These are phyloP conservation scores for Ammospiza nelsoni DNA, from an alignment of 2,113 vertebrate species.

Conservation along the genomic window DNA sequence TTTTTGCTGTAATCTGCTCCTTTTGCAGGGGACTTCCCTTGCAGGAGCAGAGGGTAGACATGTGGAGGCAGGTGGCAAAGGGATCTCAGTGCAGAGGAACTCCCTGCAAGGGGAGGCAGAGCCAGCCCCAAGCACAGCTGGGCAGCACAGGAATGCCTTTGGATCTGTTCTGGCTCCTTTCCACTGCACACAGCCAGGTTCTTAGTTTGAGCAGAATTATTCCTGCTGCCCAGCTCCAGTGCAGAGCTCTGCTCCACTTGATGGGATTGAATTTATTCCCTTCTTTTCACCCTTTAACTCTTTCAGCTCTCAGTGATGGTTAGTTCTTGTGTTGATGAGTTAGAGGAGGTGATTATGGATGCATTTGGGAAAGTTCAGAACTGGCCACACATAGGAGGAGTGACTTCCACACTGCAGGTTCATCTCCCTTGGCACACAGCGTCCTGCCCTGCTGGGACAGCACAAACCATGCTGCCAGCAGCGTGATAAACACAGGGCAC, in stretches of 20 bases:
- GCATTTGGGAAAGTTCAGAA: background rate
- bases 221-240: background rate
- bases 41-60: background rate
- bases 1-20: background rate
- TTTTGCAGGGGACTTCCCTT: fast-evolving
- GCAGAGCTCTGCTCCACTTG: background rate
- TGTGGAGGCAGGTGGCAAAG: background rate
- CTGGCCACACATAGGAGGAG: background rate
- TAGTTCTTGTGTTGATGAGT: background rate
- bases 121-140: background rate
- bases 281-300: background rate
- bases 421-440: background rate
- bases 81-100: background rate
- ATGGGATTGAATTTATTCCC: background rate
- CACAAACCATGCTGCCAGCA: fast-evolving
- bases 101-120: background rate
- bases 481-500: fast-evolving
- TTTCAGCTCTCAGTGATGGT: background rate
- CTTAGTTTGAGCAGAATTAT: background rate
- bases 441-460: background rate
- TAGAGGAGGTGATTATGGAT: background rate
- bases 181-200: background rate
- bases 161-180: background rate
- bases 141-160: fast-evolving
- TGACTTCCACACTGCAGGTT: background rate